Conservation (phyloP, 2,797 vertebrate genomes). For the Alcedo quadribrachys region DNA sequence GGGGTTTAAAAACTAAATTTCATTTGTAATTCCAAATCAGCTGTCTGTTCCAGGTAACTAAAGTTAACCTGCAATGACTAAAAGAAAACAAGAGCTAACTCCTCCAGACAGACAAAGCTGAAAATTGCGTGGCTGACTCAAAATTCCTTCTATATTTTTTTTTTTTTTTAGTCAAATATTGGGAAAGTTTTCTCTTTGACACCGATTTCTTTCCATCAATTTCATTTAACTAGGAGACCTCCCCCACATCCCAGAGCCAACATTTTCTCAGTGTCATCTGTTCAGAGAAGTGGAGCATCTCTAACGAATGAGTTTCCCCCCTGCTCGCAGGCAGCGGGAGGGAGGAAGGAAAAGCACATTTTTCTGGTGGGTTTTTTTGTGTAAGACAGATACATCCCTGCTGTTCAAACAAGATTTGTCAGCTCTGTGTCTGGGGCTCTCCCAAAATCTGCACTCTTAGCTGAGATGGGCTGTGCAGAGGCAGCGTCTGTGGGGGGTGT, state of each 20-base stretch:
- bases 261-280: neutral
- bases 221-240: neutral
- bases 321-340: neutral
- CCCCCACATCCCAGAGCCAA: neutral
- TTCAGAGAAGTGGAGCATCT: neutral
- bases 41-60: neutral
- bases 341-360: neutral
- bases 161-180: neutral
- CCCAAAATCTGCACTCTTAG: neutral
- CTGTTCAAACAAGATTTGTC: neutral
- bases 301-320: neutral
- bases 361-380: neutral
- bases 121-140: neutral
- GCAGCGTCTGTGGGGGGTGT: accelerated
- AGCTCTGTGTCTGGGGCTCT: neutral
- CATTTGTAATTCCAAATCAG: neutral
- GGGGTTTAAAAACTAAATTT: neutral
- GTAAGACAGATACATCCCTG: neutral
- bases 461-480: neutral
- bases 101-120: neutral
- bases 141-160: neutral
- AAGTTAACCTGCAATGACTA: neutral
- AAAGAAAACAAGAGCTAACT: neutral
- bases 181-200: neutral
- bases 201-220: neutral